Conservation (phyloP, 2,888 invertebrate genomes). For the Ramazzottius varieornatus region DNA sequence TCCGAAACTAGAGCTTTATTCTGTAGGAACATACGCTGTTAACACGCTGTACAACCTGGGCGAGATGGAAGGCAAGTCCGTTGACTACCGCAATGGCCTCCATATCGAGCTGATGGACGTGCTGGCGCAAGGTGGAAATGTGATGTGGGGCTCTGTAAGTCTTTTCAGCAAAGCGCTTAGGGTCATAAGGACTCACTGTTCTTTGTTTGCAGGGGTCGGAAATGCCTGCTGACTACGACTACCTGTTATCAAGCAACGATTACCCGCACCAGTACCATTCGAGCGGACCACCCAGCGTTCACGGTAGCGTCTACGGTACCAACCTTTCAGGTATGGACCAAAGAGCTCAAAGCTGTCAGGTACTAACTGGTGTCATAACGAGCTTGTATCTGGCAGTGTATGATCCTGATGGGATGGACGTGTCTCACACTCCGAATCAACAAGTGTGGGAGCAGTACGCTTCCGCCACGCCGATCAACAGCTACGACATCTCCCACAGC, state of each 20-base stretch:
- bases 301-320: neutral
- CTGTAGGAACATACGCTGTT: neutral
- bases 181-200: too few species aligned
- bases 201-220: too few species aligned
- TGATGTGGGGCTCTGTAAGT: neutral
- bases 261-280: neutral
- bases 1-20: neutral
- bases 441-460: conserved; percentile 1
- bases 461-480: neutral
- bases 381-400: neutral
- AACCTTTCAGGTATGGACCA: neutral
- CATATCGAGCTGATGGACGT: neutral
- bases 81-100: neutral
- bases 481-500: neutral
- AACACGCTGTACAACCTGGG: neutral
- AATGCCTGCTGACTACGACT: neutral
- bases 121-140: neutral
- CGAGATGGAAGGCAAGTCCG: neutral
- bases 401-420: neutral
- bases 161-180: too few species aligned
- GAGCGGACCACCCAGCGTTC: conserved; percentile 1
- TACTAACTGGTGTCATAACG: too few species aligned
- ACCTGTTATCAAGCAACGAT: neutral
- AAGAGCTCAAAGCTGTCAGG: too few species aligned
- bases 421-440: neutral